phyloP scores from a whole-genome alignment of 2,797 vertebrate species.

The Ctenopoma kingsleyae region DNA sequence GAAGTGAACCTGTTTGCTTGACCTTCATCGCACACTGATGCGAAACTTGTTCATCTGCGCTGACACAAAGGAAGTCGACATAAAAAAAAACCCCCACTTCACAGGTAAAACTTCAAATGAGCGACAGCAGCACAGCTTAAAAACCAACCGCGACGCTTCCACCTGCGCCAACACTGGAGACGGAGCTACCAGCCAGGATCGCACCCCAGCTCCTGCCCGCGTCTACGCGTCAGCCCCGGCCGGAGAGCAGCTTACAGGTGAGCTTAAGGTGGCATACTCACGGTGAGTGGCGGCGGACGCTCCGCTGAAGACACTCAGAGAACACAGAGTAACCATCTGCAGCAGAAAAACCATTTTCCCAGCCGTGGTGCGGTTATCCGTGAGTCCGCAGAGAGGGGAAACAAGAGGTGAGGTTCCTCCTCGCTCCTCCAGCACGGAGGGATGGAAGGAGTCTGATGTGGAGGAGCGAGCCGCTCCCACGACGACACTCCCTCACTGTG shows the following conservation, averaged over 20 bases:
- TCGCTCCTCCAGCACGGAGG: conserved; percentile 72
- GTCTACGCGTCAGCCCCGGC: not conserved
- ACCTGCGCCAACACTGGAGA: not conserved
- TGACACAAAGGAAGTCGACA: not conserved
- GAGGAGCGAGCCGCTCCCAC: conserved; percentile 63
- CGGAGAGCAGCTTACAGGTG: conserved; percentile 58
- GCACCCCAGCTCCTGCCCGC: not conserved
- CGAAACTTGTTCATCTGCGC: conserved; percentile 29
- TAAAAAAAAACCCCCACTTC: not conserved
- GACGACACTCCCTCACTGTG: conserved; percentile 63
- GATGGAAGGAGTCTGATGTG: conserved; percentile 61
- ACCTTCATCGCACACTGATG: conserved; percentile 43
- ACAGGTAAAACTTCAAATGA: conserved; percentile 4
- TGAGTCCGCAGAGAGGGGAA: conserved; percentile 39
- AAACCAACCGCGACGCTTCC: not conserved
- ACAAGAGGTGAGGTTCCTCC: conserved; percentile 58
- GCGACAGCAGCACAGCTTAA: not conserved
- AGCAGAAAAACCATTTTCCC: conserved; percentile 76
- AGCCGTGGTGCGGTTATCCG: conserved; percentile 61
- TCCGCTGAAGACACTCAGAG: conserved; percentile 71
- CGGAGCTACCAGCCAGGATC: conserved; percentile 5
- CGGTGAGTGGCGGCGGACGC: conserved; percentile 80
- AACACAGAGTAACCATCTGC: conserved; percentile 59
- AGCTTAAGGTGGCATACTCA: conserved; percentile 73
- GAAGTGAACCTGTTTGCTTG: conserved; percentile 52